Percentiles rank a stretch among this genome's conserved stretches.
Conservation (phyloP, 2,113 vertebrate genomes). For the Abramis brama region DNA sequence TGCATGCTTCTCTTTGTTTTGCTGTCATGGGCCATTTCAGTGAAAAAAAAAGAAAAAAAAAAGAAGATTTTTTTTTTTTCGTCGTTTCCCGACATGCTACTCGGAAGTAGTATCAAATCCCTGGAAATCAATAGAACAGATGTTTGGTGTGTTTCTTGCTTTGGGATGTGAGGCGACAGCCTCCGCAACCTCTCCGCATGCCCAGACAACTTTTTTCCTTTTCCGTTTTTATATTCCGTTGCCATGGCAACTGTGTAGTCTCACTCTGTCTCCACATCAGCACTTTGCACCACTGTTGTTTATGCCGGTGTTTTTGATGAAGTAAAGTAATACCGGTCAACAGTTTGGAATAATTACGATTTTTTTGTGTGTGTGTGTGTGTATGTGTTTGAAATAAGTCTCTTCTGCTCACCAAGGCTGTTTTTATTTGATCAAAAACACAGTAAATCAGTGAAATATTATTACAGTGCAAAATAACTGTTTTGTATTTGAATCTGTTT, state of each 20-base stretch:
- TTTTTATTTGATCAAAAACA: too few species aligned
- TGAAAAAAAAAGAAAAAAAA: neutral
- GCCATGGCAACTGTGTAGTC: constrained; percentile 74
- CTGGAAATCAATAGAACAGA: constrained; percentile 30
- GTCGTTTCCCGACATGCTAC: neutral
- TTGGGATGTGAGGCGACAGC: constrained; percentile 42
- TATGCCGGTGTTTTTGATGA: neutral
- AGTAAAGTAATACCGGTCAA: neutral
- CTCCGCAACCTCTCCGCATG: constrained; percentile 61
- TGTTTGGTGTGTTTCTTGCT: neutral
- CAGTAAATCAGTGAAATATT: too few species aligned
- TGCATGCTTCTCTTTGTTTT: neutral
- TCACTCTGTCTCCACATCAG: constrained; percentile 43
- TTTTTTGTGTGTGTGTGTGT: too few species aligned
- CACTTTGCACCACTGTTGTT: constrained; percentile 30
- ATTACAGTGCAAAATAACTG: too few species aligned
- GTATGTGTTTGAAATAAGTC: too few species aligned
- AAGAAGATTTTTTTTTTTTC: neutral
- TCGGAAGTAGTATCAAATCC: constrained; percentile 31
- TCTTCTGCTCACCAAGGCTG: too few species aligned
- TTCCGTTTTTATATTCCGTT: constrained; percentile 61
- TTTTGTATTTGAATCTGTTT: too few species aligned
- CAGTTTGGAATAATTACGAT: too few species aligned
- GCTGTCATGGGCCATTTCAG: neutral
- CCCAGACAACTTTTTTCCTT: constrained; percentile 58